These are phyloP conservation scores for Drosophila pruinosa DNA, from an alignment of 1,140 invertebrate species.

Conservation along the genomic window DNA sequence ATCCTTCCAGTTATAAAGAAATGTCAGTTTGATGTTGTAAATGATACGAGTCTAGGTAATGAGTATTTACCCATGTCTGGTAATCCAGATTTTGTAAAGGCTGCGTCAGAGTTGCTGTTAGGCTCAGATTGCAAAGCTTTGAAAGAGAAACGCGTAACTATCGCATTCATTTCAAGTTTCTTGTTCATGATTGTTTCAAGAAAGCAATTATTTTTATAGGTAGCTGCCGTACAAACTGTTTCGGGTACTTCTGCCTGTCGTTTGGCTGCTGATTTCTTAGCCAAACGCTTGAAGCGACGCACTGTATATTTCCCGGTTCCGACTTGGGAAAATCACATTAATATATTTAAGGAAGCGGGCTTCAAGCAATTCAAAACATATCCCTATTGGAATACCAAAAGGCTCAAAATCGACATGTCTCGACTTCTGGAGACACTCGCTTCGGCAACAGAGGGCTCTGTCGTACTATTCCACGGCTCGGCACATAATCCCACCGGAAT, in stretches of 20 bases:
- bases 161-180: slow-evolving; percentile 31
- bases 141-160: slow-evolving; percentile 86
- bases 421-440: slow-evolving; percentile 83
- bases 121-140: slow-evolving; percentile 90
- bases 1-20: slow-evolving; percentile 91
- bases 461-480: slow-evolving; percentile 97
- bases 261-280: slow-evolving; percentile 94
- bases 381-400: slow-evolving; percentile 96
- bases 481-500: slow-evolving; percentile 99
- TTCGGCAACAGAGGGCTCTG: slow-evolving; percentile 95
- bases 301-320: slow-evolving; percentile 94
- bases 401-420: slow-evolving; percentile 94
- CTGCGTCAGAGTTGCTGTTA: slow-evolving; percentile 92
- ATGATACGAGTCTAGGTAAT: slow-evolving; percentile 88
- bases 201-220: not conserved
- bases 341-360: slow-evolving; percentile 94
- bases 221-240: slow-evolving; percentile 88
- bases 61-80: slow-evolving; percentile 97
- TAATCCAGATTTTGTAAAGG: slow-evolving; percentile 89
- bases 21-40: slow-evolving; percentile 13
- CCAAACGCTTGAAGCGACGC: slow-evolving; percentile 89
- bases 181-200: not conserved
- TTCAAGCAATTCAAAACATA: slow-evolving; percentile 93
- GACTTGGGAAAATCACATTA: slow-evolving; percentile 98
- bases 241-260: slow-evolving; percentile 97